Conservation (phyloP, 1,140 invertebrate species). For the Achatina immaculata region DNA sequence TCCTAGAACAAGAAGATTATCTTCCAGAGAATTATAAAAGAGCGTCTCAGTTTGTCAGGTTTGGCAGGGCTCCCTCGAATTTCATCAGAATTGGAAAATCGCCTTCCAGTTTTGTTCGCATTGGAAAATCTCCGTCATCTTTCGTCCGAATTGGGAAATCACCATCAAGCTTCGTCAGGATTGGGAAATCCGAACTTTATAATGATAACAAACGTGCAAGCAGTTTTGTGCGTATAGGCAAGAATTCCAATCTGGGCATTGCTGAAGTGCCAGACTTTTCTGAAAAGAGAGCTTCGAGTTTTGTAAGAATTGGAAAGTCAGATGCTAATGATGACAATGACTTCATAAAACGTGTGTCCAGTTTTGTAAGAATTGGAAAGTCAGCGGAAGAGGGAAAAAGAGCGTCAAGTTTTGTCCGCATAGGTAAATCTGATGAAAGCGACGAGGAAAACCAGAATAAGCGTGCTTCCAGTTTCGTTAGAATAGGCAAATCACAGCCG, state of each 20-base stretch:
- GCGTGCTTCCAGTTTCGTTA: constrained; percentile 40
- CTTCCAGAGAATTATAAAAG: constrained; percentile 11
- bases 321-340: constrained; percentile 2
- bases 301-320: constrained; percentile 38
- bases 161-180: constrained; percentile 41
- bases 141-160: constrained; percentile 14
- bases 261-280: constrained; percentile 1
- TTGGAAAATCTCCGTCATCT: constrained; percentile 26
- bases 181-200: constrained; percentile 29
- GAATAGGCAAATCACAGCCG: constrained; percentile 32
- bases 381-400: constrained; percentile 10
- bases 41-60: constrained; percentile 38
- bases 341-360: constrained; percentile 16
- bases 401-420: constrained; percentile 39
- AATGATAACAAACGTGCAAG: constrained; percentile 27
- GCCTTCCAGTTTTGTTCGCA: neutral
- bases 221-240: constrained; percentile 44
- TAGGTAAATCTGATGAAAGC: constrained; percentile 30
- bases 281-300: neutral
- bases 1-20: neutral
- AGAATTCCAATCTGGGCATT: neutral
- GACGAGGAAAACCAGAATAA: neutral
- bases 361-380: constrained; percentile 37
- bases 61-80: constrained; percentile 39
- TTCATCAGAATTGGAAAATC: constrained; percentile 42